Conservation (phyloP, 2,888 invertebrate genomes). For the Hanleya hanleyi region DNA sequence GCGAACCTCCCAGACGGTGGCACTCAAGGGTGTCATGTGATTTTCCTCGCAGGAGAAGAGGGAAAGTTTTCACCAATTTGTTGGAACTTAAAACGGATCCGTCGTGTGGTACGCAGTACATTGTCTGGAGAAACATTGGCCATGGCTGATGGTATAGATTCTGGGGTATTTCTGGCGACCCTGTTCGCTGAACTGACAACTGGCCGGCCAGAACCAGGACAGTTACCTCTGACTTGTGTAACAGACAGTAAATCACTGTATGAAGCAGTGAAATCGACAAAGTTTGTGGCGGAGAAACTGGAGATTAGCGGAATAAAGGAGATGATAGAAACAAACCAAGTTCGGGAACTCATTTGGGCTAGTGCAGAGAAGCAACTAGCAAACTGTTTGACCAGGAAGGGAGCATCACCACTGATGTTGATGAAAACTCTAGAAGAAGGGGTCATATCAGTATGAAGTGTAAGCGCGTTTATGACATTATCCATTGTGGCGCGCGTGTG, state of each 20-base stretch:
- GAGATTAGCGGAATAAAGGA: too few species aligned
- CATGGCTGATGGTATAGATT: constrained; percentile 12
- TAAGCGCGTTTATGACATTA: too few species aligned
- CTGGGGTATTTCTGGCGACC: constrained; percentile 6
- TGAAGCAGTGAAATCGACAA: too few species aligned
- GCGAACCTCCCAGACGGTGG: too few species aligned
- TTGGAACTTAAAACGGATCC: constrained; percentile 5
- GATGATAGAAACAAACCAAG: neutral
- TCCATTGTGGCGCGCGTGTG: too few species aligned
- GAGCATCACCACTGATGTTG: neutral
- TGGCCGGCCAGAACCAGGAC: constrained; percentile 2
- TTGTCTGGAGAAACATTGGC: constrained; percentile 10
- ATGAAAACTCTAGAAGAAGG: constrained; percentile 1
- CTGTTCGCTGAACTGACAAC: constrained; percentile 1
- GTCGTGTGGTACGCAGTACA: constrained; percentile 11
- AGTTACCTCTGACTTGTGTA: constrained; percentile 4
- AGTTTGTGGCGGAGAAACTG: too few species aligned
- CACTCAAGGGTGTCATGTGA: too few species aligned
- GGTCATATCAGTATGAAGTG: too few species aligned
- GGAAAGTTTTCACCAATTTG: constrained; percentile 4
- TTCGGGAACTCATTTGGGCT: too few species aligned
- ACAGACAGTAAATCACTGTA: constrained; percentile 8
- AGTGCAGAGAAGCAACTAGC: too few species aligned
- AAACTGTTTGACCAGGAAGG: neutral
- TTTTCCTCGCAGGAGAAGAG: too few species aligned